Evolutionary conservation across 2,797 vertebrate genomes (phyloP).

Genomic region (Oreonectes daqikongensis): DNA sequence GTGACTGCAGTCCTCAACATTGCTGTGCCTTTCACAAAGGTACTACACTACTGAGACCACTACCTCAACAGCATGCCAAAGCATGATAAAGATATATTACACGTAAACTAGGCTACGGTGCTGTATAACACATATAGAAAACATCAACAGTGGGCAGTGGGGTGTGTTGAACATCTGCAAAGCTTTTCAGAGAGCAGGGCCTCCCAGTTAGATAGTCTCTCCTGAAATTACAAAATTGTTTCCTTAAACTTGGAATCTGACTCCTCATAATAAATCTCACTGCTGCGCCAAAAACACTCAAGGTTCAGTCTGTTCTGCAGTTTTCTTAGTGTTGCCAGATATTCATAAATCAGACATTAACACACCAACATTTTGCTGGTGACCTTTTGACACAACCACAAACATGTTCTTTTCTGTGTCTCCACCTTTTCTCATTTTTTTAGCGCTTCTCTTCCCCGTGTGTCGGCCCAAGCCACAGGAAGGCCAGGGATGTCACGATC

Average conservation of each 20-base stretch:
- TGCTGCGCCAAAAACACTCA: neutral
- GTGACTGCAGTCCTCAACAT: slow-evolving; percentile 82
- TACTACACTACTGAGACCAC: slow-evolving; percentile 62
- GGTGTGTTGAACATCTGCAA: slow-evolving; percentile 18
- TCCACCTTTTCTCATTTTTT: neutral
- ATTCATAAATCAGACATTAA: neutral
- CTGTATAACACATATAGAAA: too few species aligned
- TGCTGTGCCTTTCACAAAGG: slow-evolving; percentile 93
- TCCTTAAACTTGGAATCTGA: slow-evolving; percentile 14
- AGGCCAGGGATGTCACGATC: slow-evolving; percentile 81
- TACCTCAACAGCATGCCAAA: neutral
- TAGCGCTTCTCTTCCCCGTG: slow-evolving; percentile 90
- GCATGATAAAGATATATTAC: too few species aligned
- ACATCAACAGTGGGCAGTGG: neutral
- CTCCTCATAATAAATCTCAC: neutral
- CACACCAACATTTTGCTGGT: neutral
- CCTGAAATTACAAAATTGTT: slow-evolving; percentile 14
- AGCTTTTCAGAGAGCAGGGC: neutral
- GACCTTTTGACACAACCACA: too few species aligned
- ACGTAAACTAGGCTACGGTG: too few species aligned
- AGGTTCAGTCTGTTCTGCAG: neutral
- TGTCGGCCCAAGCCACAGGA: slow-evolving; percentile 83
- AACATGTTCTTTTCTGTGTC: too few species aligned
- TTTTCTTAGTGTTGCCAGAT: neutral
- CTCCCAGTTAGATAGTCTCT: neutral